Conservation (phyloP, 2,797 vertebrate species). For the Pteronotus mesoamericanus region DNA sequence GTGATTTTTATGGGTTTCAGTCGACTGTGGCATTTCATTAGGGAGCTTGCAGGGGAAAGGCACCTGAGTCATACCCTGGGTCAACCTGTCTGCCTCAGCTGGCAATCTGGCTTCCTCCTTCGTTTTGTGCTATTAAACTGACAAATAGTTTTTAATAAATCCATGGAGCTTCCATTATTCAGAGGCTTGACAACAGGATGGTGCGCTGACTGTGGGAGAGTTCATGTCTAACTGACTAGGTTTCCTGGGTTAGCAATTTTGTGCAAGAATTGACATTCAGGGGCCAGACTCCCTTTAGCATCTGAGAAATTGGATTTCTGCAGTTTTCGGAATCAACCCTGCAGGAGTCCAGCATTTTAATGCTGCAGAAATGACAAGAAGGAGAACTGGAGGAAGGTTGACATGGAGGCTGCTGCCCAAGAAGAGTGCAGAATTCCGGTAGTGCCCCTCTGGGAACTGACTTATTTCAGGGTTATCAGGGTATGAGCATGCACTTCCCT, state of each 20-base stretch:
- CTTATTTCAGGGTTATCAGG: neutral
- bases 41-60: neutral
- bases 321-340: neutral
- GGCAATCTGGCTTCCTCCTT: slow-evolving; percentile 33
- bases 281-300: neutral
- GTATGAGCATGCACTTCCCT: neutral
- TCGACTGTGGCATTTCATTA: neutral
- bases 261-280: neutral
- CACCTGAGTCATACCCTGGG: neutral
- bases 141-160: slow-evolving; percentile 35
- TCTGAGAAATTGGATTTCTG: neutral
- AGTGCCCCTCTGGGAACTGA: neutral
- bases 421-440: neutral
- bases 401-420: neutral
- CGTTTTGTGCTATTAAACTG: slow-evolving; percentile 24
- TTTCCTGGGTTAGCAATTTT: neutral
- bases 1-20: neutral
- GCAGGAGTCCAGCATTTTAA: neutral
- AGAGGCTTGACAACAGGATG: neutral
- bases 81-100: neutral
- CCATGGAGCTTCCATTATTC: neutral
- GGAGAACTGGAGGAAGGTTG: neutral
- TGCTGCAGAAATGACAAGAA: neutral
- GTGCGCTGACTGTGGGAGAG: neutral
- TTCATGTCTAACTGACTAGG: neutral